These are phyloP conservation scores for Melanotaenia boesemani DNA, from an alignment of 2,797 vertebrate genomes.

Conservation along the genomic window DNA sequence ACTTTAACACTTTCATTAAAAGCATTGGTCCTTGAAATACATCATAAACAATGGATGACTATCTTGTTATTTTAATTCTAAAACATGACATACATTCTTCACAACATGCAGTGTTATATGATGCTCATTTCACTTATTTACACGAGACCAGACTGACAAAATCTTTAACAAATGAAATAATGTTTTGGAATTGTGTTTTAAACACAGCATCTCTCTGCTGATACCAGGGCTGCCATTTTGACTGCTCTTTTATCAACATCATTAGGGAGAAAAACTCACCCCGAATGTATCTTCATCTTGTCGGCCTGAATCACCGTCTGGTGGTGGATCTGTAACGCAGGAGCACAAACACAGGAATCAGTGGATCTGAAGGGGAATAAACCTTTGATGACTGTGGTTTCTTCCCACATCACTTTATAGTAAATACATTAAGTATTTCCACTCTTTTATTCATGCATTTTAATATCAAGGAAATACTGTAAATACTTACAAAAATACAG, in stretches of 20 bases:
- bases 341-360: conserved; percentile 46
- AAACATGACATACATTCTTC: neutral
- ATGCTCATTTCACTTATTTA: neutral
- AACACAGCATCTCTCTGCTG: conserved; percentile 20
- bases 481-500: neutral
- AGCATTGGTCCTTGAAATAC: neutral
- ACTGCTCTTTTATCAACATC: conserved; percentile 53
- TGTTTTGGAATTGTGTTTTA: conserved; percentile 17
- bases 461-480: neutral
- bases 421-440: conserved; percentile 10
- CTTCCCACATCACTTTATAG: conserved; percentile 10
- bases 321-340: conserved; percentile 73
- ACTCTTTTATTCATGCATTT: conserved; percentile 10
- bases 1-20: neutral
- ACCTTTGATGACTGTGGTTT: conserved; percentile 25
- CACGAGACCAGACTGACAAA: neutral
- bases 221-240: conserved; percentile 37
- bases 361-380: conserved; percentile 10
- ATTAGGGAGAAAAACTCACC: conserved; percentile 84
- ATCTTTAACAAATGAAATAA: conserved; percentile 32
- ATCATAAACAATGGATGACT: neutral
- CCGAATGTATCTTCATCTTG: conserved; percentile 97
- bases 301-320: conserved; percentile 89
- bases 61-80: too few species aligned
- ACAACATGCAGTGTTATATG: neutral